Conservation (phyloP, 2,888 invertebrate species). For the Limnephilus lunatus region DNA sequence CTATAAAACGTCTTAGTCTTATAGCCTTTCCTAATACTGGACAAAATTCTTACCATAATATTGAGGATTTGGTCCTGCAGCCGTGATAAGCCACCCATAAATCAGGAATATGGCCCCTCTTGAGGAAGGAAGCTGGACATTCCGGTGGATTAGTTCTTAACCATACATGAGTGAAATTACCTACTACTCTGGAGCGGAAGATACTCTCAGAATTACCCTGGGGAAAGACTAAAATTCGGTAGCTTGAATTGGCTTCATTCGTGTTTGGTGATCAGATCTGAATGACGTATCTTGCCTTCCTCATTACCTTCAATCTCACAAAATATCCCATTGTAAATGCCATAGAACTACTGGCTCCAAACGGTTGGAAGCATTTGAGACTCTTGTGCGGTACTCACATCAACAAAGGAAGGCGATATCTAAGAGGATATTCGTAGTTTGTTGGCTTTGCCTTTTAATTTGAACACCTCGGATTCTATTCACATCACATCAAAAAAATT, state of each 20-base stretch:
- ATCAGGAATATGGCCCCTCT: slow-evolving; percentile 29
- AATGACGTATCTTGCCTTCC: no score
- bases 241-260: no score
- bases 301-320: no score
- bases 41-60: slow-evolving; percentile 37
- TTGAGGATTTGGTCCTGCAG: neutral
- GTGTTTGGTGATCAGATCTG: no score
- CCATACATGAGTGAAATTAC: neutral
- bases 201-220: no score
- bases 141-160: slow-evolving; percentile 29
- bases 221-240: no score
- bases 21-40: slow-evolving; percentile 10
- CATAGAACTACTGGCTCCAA: no score
- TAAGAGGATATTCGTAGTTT: neutral
- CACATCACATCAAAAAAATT: neutral
- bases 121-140: slow-evolving; percentile 2
- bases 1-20: slow-evolving; percentile 47
- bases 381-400: no score
- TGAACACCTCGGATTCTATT: neutral
- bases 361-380: no score
- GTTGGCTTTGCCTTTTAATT: neutral
- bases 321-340: no score
- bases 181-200: neutral
- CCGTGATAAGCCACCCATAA: slow-evolving; percentile 28
- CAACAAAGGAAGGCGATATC: no score